Base-by-base conservation (phyloP, 2,888 invertebrate species). In the Hydraecia micacea region DNA sequence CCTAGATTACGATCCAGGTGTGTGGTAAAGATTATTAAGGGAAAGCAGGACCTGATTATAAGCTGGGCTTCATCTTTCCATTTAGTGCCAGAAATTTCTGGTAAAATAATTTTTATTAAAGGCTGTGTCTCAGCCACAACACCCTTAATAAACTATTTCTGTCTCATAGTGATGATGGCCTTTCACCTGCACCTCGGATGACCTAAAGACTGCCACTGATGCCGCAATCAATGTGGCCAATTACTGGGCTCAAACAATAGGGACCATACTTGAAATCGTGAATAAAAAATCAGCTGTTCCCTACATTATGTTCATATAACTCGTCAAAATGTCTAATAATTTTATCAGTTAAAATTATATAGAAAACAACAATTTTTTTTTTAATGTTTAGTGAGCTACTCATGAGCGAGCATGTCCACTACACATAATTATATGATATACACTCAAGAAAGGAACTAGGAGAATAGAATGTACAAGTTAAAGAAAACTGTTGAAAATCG, bases 1-100 rank as follows among this genome's bases (percentile, higher is more conserved):
- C 32, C 58, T 58, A 36, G 36, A 75, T 8, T 75, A 75, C 28
- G 36, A 75, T 36, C n/a, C n/a, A 73, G 13, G 13, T n/a, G 18
- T 13, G 8, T 8, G 2, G 32, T 32, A 42, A 42, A 32, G 18
- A 42, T 73, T n/a, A 46, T 58, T n/a, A n/a, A 2, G 6, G 46
- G 36, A 46, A 25, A 25, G 13, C 8, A 15, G 6, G 6, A 3
- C 0, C 1, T 46, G 21, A 11, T 69, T 28, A 49, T 25, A 32
- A 68, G 21, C 49, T 32, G 8, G 32, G 8, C 21, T 25, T 68
- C 13, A 7, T 25, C 8, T 32, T 8, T 9, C 8, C 5, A 32
- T 49, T 32, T 49, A 25, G 32, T 28, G 15, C 8, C 21, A 25
- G 28, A 71, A 36, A 21, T 39, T 39, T 73, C 49, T 52, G 36